Percentiles rank a stretch among this genome's conserved stretches.
These are phyloP conservation scores for Rhopalosiphum nymphaeae DNA, from an alignment of 2,888 invertebrate genomes.

Conservation along the genomic window DNA sequence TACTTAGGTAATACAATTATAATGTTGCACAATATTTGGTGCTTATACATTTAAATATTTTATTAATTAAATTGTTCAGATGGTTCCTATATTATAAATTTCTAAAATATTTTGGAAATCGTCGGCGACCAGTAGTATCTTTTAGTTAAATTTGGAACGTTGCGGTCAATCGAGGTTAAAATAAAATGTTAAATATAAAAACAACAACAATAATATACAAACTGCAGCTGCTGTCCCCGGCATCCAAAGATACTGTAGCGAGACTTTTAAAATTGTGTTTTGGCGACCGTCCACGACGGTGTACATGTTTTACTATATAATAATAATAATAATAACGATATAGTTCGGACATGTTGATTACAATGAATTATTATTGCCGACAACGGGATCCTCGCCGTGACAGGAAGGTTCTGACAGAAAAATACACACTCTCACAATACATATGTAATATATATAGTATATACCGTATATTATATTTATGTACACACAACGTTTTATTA, in stretches of 20 bases:
- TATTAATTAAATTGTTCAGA: not conserved
- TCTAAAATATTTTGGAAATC: not conserved
- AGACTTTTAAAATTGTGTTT: constrained; percentile 42
- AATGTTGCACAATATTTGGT: not conserved
- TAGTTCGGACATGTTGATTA: constrained; percentile 36
- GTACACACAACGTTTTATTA: not conserved
- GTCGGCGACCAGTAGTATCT: not conserved
- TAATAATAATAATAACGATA: not conserved
- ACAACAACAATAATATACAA: constrained; percentile 33
- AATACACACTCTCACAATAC: not conserved
- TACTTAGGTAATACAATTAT: not conserved
- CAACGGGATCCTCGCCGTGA: not conserved
- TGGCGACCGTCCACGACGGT: constrained; percentile 29
- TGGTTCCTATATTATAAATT: not conserved
- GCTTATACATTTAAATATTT: not conserved
- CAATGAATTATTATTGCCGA: constrained; percentile 2
- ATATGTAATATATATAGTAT: not conserved
- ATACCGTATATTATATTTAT: not conserved
- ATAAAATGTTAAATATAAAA: constrained; percentile 45
- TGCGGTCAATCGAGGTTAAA: constrained; percentile 41
- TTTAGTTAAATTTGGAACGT: constrained; percentile 19
- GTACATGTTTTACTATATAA: not conserved
- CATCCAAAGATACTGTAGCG: not conserved
- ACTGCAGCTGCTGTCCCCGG: not conserved
- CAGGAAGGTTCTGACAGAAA: not conserved